phyloP scores from a whole-genome alignment of 2,888 invertebrate species.

The Drosophila testacea region DNA sequence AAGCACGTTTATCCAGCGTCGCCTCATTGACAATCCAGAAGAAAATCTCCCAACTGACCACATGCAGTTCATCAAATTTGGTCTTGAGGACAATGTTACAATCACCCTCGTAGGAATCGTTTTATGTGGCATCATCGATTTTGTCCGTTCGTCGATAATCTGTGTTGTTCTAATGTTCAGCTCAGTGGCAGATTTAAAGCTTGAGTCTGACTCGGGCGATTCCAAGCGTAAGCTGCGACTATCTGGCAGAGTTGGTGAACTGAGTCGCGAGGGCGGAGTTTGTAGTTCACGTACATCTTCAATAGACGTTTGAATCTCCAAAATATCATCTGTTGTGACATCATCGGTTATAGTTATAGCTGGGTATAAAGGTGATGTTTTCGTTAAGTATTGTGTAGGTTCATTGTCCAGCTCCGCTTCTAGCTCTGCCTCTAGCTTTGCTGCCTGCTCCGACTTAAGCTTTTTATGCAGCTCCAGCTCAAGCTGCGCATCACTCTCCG shows the following conservation, averaged over 20 bases:
- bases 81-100: slow-evolving; percentile 99
- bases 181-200: slow-evolving; percentile 56
- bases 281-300: slow-evolving; percentile 61
- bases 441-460: neutral
- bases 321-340: slow-evolving; percentile 48
- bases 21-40: slow-evolving; percentile 99
- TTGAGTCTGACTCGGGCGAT: slow-evolving; percentile 56
- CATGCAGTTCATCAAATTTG: slow-evolving; percentile 92
- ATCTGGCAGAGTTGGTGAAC: neutral
- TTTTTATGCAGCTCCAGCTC: neutral
- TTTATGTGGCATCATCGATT: neutral
- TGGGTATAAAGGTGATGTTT: slow-evolving; percentile 1
- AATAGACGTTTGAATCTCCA: slow-evolving; percentile 60
- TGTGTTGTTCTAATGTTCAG: neutral
- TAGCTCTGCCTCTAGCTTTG: neutral
- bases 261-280: slow-evolving; percentile 40
- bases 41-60: slow-evolving; percentile 97
- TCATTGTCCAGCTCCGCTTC: neutral
- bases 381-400: neutral
- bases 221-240: slow-evolving; percentile 17
- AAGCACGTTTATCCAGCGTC: slow-evolving; percentile 88
- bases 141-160: neutral
- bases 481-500: neutral
- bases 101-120: slow-evolving; percentile 95
- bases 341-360: slow-evolving; percentile 22